Conservation (phyloP, 2,888 invertebrate genomes). For the Schrankia costaestrigalis region DNA sequence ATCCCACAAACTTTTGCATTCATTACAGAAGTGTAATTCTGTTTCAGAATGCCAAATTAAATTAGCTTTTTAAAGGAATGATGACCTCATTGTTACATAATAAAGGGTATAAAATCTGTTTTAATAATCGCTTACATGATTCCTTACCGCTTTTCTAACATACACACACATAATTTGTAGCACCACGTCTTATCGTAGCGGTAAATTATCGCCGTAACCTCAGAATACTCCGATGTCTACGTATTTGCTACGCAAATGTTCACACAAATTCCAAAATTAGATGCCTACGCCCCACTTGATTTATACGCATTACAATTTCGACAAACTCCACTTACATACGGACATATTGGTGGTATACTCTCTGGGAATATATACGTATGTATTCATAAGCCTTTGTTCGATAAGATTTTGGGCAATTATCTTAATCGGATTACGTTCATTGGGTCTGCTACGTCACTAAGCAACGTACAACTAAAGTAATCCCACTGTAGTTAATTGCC, state of each 20-base stretch:
- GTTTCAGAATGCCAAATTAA: too few species aligned
- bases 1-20: too few species aligned
- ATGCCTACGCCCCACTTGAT: not conserved
- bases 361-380: constrained; percentile 9
- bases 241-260: not conserved
- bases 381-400: constrained; percentile 45
- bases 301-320: not conserved
- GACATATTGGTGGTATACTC: too few species aligned
- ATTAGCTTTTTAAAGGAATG: too few species aligned
- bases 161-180: too few species aligned
- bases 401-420: constrained; percentile 75
- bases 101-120: too few species aligned
- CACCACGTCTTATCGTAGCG: too few species aligned
- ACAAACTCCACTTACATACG: too few species aligned
- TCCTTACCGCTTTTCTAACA: too few species aligned
- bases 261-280: constrained; percentile 1
- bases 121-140: too few species aligned
- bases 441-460: constrained; percentile 66
- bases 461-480: constrained; percentile 74
- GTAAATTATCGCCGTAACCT: not conserved
- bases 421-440: constrained; percentile 71
- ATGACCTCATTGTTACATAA: too few species aligned
- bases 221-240: not conserved
- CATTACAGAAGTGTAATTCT: too few species aligned
- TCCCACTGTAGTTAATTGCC: constrained; percentile 66